Base-by-base conservation (phyloP, 2,113 vertebrate species). In the Mionectes macconnelli region DNA sequence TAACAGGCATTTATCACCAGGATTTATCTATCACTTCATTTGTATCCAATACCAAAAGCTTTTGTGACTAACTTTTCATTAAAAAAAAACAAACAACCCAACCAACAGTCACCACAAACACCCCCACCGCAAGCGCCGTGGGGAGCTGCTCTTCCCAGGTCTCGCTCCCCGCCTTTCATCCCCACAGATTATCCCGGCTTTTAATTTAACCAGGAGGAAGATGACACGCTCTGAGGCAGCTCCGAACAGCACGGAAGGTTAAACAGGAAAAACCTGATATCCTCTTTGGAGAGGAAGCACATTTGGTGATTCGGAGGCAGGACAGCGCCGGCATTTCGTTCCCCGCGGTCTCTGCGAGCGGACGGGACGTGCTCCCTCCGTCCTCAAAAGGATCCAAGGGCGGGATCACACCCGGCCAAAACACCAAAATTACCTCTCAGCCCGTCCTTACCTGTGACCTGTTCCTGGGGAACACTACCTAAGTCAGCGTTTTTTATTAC, bases 371-470 rank as follows among this genome's bases (percentile, higher is more conserved):
- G 52, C 52, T 27, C 44, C 22, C 60, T 53, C n/a, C 0, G 1
- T 4, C 39, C 74, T n/a, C 17, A 23, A 5, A 5, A 22, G 28
- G 60, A 20, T 8, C 16, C 21, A 47, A 47, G 47, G 35, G 59
- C 35, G 82, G 42, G 30, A 64, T 10, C 21, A 5, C 4, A 8
- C 40, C 5, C 33, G 9, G 42, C 33, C 1, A 4, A n/a, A n/a
- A 33, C 5, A 33, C 6, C 40, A 9, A 0, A 62, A 10, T 52
- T 52, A 52, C 47, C 22, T 2, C 10, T 31, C 53, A 0, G 33
- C 15, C 30, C 3, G 0, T 31, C 96, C 97, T 6, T 96, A 99
- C 99, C 99, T 96, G 98, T 97, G 87, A 98, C 97, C 53, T 95
- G 93, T 0, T 98, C 98, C 64, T 98, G 98, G 35, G 97, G 95